Conservation (phyloP, 2,888 invertebrate genomes). For the Trichopria drosophilae region DNA sequence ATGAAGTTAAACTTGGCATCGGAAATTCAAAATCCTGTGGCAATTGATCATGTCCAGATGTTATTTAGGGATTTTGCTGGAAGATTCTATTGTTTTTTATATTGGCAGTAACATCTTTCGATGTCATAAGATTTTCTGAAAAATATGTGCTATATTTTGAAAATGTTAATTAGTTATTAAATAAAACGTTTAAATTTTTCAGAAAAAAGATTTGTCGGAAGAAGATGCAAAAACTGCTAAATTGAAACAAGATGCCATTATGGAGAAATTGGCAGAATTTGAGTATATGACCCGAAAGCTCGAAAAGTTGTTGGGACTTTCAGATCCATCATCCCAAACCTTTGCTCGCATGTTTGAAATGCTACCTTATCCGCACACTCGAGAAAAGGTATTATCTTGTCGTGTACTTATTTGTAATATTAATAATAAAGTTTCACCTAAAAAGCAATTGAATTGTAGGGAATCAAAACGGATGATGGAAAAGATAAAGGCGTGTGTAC, state of each 20-base stretch:
- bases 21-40: too few species aligned
- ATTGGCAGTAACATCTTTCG: too few species aligned
- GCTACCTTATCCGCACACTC: conserved; percentile 41
- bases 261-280: conserved; percentile 66
- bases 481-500: conserved; percentile 2
- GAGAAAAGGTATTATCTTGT: conserved; percentile 7
- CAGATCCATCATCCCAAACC: conserved; percentile 51
- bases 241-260: conserved; percentile 63
- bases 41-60: too few species aligned
- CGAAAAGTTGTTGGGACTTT: conserved; percentile 61
- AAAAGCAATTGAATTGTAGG: too few species aligned
- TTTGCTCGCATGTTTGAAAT: conserved; percentile 47
- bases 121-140: too few species aligned
- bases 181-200: conserved; percentile 15
- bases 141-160: too few species aligned
- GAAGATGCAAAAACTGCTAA: conserved; percentile 64
- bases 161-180: too few species aligned
- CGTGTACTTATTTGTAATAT: too few species aligned
- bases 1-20: too few species aligned
- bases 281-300: conserved; percentile 66
- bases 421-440: neutral
- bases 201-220: conserved; percentile 66
- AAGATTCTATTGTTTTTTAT: too few species aligned
- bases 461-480: conserved; percentile 2
- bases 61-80: too few species aligned